Evolutionary conservation across 1,140 invertebrate genomes (phyloP), one percentile per base, ranked within the genome.

Genomic region (Pinna nobilis): DNA sequence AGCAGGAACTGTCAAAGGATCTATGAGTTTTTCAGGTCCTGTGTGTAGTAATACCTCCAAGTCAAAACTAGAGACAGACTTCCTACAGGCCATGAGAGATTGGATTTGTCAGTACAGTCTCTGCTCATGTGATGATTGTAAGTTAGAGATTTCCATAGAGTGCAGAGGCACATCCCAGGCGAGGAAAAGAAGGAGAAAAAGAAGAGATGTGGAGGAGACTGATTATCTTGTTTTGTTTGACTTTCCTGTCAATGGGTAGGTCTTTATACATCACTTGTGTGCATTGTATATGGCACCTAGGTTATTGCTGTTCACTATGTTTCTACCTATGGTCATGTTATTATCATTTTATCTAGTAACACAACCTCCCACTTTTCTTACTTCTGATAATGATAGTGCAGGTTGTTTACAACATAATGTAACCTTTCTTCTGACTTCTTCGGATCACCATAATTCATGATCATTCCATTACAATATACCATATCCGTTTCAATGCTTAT

Each of bases 221-320:
- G 51, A 39, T 3, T 70, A 70, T 35, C 28, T 32, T 39, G 67
- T 75, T 6, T 9, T 37, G 13, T 75, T 75, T 69, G 63, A 75
- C 28, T 69, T 75, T 25, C 67, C 73, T 23, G 61, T 75, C 0
- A 70, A 75, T 64, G 67, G 67, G 73, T 74, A 49, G 50, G 72
- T 60, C 15, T 30, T 11, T 11, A 13, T n/a, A 51, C 28, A 20
- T 25, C 13, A 2, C 18, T 20, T 53, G 23, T 7, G n/a, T n/a
- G n/a, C n/a, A n/a, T n/a, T n/a, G n/a, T n/a, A n/a, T n/a, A n/a
- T n/a, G n/a, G n/a, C n/a, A n/a, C n/a, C n/a, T n/a, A n/a, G n/a
- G n/a, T n/a, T n/a, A n/a, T n/a, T n/a, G n/a, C n/a, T n/a, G n/a
- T n/a, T n/a, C n/a, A n/a, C n/a, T n/a, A n/a, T n/a, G n/a, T n/a